Conservation (phyloP, 1,140 invertebrate genomes). For the Centruroides vittatus region DNA sequence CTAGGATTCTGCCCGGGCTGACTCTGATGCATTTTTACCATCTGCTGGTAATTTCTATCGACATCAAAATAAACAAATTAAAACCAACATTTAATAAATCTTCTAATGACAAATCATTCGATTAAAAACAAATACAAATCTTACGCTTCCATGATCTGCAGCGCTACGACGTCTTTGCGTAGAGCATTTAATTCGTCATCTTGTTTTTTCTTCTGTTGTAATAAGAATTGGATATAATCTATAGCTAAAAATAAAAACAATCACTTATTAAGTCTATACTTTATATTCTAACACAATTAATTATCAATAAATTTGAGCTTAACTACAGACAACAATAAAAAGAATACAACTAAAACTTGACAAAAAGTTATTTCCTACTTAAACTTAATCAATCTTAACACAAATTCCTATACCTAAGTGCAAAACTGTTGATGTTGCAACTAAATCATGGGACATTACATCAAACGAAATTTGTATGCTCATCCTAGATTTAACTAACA, state of each 20-base stretch:
- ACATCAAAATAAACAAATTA: conserved; percentile 41
- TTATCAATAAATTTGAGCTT: no score
- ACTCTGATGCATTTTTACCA: conserved; percentile 89
- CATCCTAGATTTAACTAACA: no score
- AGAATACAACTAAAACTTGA: no score
- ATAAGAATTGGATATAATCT: conserved; percentile 53
- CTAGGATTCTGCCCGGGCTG: conserved; percentile 72
- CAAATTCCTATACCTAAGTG: no score
- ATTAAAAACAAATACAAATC: conserved; percentile 14
- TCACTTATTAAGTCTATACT: no score
- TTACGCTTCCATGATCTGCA: conserved; percentile 54
- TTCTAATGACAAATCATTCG: background rate
- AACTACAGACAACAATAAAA: no score
- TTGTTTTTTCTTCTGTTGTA: conserved; percentile 74
- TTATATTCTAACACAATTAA: no score
- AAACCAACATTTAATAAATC: background rate
- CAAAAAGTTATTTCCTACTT: no score
- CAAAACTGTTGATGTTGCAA: no score
- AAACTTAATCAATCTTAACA: no score
- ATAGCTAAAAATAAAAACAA: conserved; percentile 25
- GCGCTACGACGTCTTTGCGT: conserved; percentile 86
- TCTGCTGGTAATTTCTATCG: conserved; percentile 78
- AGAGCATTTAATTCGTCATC: conserved; percentile 85
- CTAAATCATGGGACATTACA: no score
- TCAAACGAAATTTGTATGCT: no score